phyloP scores from a whole-genome alignment of 2,888 invertebrate species.

The Cactoblastis cactorum region DNA sequence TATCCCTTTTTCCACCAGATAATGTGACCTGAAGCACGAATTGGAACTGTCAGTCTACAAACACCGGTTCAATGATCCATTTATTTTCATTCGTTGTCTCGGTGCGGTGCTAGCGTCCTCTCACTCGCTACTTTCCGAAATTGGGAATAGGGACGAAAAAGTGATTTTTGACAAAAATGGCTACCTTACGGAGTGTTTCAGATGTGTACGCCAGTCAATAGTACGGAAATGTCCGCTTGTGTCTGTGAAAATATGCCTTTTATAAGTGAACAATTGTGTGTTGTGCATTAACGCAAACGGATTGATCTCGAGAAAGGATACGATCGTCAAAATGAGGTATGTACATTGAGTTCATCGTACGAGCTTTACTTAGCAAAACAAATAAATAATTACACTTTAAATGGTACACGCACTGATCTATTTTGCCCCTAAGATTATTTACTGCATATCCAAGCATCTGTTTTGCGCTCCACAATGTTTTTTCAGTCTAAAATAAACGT shows the following conservation, averaged over 20 bases:
- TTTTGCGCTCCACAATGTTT: constrained; percentile 41
- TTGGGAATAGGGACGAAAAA: constrained; percentile 63
- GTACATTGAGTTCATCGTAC: constrained; percentile 61
- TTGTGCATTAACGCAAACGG: constrained; percentile 72
- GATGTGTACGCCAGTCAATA: constrained; percentile 57
- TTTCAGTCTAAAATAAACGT: constrained; percentile 50
- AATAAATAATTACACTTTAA: constrained; percentile 65
- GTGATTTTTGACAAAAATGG: constrained; percentile 74
- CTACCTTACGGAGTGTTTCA: constrained; percentile 55
- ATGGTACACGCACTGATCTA: constrained; percentile 58
- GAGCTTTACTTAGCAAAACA: constrained; percentile 72
- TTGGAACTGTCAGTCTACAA: constrained; percentile 31
- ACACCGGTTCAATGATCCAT: constrained; percentile 54
- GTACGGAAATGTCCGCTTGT: constrained; percentile 59
- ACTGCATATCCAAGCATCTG: constrained; percentile 42
- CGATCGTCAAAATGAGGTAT: constrained; percentile 73
- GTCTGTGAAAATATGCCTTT: constrained; percentile 71
- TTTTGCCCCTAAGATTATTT: constrained; percentile 57
- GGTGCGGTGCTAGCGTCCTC: constrained; percentile 65
- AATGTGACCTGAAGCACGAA: constrained; percentile 17
- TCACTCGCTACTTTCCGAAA: constrained; percentile 59
- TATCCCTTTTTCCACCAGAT: constrained; percentile 23
- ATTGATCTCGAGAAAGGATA: constrained; percentile 73
- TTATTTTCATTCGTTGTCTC: constrained; percentile 54
- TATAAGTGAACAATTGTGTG: constrained; percentile 75